A percentile compares a stretch with the other conserved stretches of the same genome.
Evolutionary conservation across 2,797 vertebrate genomes (phyloP).

Genomic region (Melanotaenia parkinsoni): DNA sequence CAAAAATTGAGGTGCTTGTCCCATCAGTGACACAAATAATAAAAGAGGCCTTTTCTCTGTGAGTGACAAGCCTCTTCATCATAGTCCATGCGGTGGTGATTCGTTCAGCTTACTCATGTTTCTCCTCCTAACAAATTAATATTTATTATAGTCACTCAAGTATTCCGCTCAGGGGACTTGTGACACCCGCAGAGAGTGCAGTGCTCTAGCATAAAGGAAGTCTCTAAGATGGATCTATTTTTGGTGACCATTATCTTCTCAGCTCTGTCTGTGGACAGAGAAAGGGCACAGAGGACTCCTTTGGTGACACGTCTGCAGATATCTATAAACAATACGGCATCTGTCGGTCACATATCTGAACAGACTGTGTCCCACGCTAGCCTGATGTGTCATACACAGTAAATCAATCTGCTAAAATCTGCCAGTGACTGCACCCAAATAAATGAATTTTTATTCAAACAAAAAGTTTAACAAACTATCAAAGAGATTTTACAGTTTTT

Average conservation of each 20-base stretch:
- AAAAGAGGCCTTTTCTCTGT: conserved; percentile 50
- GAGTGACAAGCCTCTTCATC: conserved; percentile 68
- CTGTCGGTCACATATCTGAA: conserved; percentile 59
- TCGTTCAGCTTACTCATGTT: conserved; percentile 72
- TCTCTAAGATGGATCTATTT: conserved; percentile 71
- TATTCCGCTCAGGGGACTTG: conserved; percentile 47
- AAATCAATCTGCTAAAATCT: conserved; percentile 22
- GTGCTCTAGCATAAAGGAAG: conserved; percentile 58
- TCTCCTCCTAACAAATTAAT: conserved; percentile 72
- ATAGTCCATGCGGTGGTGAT: conserved; percentile 68
- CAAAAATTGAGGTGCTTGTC: conserved; percentile 43
- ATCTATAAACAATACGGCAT: conserved; percentile 64
- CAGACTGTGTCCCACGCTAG: conserved; percentile 23
- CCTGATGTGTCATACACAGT: conserved; percentile 14
- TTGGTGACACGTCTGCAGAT: conserved; percentile 53
- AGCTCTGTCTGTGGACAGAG: conserved; percentile 55
- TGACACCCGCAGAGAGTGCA: conserved; percentile 34
- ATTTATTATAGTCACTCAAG: conserved; percentile 68
- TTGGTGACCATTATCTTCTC: conserved; percentile 67
- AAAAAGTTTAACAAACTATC: background rate
- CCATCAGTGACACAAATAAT: conserved; percentile 44
- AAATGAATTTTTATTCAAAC: background rate
- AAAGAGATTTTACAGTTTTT: background rate
- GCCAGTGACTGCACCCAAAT: background rate
- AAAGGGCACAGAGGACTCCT: conserved; percentile 53